These are phyloP conservation scores for Scolopax bukidnonensis DNA, from an alignment of 2,797 vertebrate species.

Conservation along the genomic window DNA sequence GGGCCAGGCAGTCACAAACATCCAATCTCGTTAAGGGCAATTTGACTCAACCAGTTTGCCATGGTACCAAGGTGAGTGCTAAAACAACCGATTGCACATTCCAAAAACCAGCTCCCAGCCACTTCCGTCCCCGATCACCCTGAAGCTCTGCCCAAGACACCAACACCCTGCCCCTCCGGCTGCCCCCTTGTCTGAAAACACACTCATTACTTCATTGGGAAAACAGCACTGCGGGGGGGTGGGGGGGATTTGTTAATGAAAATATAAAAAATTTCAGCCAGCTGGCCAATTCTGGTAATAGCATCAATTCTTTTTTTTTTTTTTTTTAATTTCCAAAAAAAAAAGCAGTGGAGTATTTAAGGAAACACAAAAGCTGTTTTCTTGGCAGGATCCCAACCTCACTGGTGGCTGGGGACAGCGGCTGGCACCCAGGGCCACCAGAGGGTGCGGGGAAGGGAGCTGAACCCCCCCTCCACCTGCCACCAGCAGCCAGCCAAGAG, in stretches of 20 bases:
- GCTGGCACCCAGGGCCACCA: not conserved
- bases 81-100: not conserved
- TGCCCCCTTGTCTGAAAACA: constrained; percentile 4
- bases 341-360: not conserved
- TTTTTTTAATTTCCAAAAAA: not conserved
- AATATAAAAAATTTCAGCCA: not conserved
- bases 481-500: fast-evolving
- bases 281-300: constrained; percentile 1
- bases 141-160: not conserved
- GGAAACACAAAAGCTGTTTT: constrained; percentile 32
- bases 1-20: not conserved
- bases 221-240: not conserved
- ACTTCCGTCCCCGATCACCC: fast-evolving
- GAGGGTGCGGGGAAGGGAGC: not conserved
- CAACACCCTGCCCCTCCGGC: not conserved
- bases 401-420: fast-evolving
- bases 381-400: not conserved
- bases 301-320: not conserved
- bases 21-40: not conserved
- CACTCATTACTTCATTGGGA: not conserved
- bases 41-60: not conserved
- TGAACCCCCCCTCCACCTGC: not conserved
- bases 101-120: not conserved
- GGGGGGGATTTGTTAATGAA: not conserved
- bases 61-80: not conserved